Evolutionary conservation across 2,113 vertebrate species (phyloP).

Genomic region (Rhabdomys dilectus): DNA sequence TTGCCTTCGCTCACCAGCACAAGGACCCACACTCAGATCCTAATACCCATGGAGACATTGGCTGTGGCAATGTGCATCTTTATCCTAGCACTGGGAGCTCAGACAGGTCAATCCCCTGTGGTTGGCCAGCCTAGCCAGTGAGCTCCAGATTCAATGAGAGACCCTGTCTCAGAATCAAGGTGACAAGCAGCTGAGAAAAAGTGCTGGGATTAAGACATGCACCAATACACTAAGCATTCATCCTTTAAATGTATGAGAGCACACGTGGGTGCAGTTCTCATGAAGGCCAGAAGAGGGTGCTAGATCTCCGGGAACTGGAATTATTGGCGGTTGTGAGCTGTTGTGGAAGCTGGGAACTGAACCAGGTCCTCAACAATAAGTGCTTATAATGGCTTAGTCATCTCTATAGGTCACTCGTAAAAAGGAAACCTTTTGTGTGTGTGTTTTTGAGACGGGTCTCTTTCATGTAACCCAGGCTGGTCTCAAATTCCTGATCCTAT

Average conservation of each 20-base stretch:
- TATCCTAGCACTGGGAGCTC: background rate
- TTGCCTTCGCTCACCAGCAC: background rate
- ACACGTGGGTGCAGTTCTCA: background rate
- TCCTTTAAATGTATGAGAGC: background rate
- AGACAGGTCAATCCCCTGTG: background rate
- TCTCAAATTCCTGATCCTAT: background rate
- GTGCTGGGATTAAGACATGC: background rate
- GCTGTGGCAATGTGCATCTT: background rate
- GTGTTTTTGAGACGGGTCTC: background rate
- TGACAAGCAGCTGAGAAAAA: background rate
- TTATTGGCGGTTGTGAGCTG: background rate
- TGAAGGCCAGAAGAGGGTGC: background rate
- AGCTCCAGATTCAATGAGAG: background rate
- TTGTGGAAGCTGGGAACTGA: too few species aligned
- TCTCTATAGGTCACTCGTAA: background rate
- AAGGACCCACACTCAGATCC: background rate
- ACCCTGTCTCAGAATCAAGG: background rate
- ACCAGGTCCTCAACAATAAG: background rate
- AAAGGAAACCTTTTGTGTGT: background rate
- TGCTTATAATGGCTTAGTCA: background rate
- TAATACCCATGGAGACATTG: background rate
- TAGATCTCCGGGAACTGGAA: background rate
- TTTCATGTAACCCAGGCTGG: background rate
- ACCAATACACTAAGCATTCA: background rate
- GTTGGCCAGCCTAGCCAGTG: background rate